Evolutionary conservation across 2,888 invertebrate species (phyloP).

Genomic region (Hemicrepidius hirtus): DNA sequence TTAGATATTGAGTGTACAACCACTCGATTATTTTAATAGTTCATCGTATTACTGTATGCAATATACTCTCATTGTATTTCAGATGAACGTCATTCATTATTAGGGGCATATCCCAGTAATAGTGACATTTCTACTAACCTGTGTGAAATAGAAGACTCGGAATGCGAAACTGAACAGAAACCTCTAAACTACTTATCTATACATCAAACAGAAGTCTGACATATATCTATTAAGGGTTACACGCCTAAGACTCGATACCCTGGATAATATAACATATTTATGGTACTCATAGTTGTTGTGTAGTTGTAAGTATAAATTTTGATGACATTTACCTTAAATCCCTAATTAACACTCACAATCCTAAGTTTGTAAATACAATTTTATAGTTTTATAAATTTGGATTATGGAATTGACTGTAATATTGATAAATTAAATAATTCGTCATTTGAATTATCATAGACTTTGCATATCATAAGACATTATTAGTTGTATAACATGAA

Average conservation of each 20-base stretch:
- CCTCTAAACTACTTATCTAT: slow-evolving; percentile 70
- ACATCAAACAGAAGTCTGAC: slow-evolving; percentile 72
- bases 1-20: no score
- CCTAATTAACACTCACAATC: slow-evolving; percentile 17
- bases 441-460: slow-evolving; percentile 63
- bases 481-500: slow-evolving; percentile 39
- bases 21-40: no score
- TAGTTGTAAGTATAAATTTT: slow-evolving; percentile 39
- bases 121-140: slow-evolving; percentile 91
- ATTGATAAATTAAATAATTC: slow-evolving; percentile 55
- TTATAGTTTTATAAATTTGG: slow-evolving; percentile 31
- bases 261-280: slow-evolving; percentile 65
- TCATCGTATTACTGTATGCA: no score
- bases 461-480: slow-evolving; percentile 64
- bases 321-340: slow-evolving; percentile 45
- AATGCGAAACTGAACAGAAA: slow-evolving; percentile 77
- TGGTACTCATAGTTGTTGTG: slow-evolving; percentile 58
- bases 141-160: slow-evolving; percentile 95
- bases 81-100: slow-evolving; percentile 85
- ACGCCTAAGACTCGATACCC: slow-evolving; percentile 63
- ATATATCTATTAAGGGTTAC: slow-evolving; percentile 55
- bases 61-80: slow-evolving; percentile 56
- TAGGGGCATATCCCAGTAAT: slow-evolving; percentile 82
- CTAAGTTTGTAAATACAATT: slow-evolving; percentile 32
- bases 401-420: slow-evolving; percentile 61